Evolutionary conservation across 1,140 invertebrate genomes (phyloP).

Genomic region (Lethocerus indicus): DNA sequence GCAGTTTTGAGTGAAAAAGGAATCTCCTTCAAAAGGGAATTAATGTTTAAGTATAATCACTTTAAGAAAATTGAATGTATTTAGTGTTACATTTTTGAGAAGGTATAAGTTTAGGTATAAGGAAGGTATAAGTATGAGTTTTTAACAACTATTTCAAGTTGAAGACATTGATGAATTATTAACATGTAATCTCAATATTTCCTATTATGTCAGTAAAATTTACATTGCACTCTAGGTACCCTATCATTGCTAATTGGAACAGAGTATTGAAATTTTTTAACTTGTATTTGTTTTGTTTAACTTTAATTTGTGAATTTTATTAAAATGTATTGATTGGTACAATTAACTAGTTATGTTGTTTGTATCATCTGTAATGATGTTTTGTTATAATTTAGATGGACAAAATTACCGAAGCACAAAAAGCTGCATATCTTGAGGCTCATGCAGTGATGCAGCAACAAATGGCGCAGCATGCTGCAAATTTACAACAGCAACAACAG

Average conservation of each 20-base stretch:
- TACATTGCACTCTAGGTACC: not conserved
- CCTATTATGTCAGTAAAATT: not conserved
- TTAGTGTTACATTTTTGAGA: too few species aligned
- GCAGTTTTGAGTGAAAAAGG: too few species aligned
- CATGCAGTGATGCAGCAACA: conserved; percentile 60
- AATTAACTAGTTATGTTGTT: not conserved
- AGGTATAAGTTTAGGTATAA: too few species aligned
- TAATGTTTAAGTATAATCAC: too few species aligned
- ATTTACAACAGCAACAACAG: conserved; percentile 20
- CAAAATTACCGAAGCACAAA: conserved; percentile 27
- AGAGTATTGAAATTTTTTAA: not conserved
- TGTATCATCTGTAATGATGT: not conserved
- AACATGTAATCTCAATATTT: too few species aligned
- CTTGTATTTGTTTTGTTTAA: not conserved
- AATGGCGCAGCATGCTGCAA: conserved; percentile 47
- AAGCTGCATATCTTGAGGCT: conserved; percentile 48
- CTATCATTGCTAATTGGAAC: not conserved
- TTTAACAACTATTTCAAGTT: too few species aligned
- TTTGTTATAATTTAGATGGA: conserved; percentile 11
- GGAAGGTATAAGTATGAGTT: too few species aligned
- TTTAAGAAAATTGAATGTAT: too few species aligned
- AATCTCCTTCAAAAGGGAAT: too few species aligned
- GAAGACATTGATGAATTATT: too few species aligned
- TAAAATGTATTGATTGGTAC: not conserved
- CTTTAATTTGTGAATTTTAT: not conserved